Evolutionary conservation across 1,140 invertebrate genomes (phyloP), one percentile per base, ranked within the genome.

Genomic region (Scylla paramamosain): DNA sequence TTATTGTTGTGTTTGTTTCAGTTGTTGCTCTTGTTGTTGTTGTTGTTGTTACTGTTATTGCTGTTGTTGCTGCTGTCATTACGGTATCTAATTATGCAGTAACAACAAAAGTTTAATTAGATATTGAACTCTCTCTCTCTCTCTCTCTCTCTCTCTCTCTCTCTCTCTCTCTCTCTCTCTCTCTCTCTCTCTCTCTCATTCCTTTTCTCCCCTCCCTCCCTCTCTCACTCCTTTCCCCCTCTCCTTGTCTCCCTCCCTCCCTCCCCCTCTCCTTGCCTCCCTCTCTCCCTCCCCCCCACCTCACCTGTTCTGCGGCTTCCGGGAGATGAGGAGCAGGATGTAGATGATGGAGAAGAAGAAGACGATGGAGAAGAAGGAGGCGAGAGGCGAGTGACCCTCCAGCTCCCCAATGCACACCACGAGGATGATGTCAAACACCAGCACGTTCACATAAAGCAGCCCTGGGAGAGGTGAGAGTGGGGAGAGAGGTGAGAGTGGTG

Each of bases 281-380:
- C 67, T n/a, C 67, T n/a, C 8, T 77, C 67, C 8, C 67, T n/a
- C 97, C 99, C 98, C 98, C 52, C 2, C 52, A 3, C 1, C 52
- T n/a, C 97, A 99, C 98, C 98, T 98, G 97, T 99, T 99, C 97
- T 99, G 99, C 82, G 99, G 98, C 97, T 99, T 98, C 96, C 98
- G 98, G 3, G 98, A 99, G 96, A 99, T 99, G 92, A 98, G 97
- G 82, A 99, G 97, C 90, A 99, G 97, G 96, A 98, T 98, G 94
- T 97, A 97, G 96, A 99, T 97, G 96, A 99, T 99, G 95, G 97
- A 98, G 84, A 98, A 97, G 88, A 99, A 97, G 96, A 99, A 98
- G 29, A 98, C 90, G 39, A 96, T 84, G 45, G 93, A 92, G 95
- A 92, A 94, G 95, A 95, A 89, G 31, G 95, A 95, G 90, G 98